Percentiles rank a stretch among this genome's conserved stretches.
These are phyloP conservation scores for Epinephelus cyanopodus DNA, from an alignment of 2,113 vertebrate genomes.

Conservation along the genomic window DNA sequence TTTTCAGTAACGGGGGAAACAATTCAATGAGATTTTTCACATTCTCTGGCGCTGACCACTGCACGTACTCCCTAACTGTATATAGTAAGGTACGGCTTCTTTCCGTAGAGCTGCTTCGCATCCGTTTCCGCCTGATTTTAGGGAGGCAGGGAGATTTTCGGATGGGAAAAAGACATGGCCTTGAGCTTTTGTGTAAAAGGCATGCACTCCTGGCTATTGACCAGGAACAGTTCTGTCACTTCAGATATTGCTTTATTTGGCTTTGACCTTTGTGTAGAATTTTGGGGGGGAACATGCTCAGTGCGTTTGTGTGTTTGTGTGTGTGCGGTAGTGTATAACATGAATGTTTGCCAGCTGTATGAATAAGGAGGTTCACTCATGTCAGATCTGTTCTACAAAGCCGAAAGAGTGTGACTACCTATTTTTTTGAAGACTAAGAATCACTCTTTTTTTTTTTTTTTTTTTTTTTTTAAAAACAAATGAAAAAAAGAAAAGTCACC, in stretches of 20 bases:
- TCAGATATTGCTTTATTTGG: conserved; percentile 49
- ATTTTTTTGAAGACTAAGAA: no score
- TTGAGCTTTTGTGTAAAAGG: conserved; percentile 77
- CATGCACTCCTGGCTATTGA: conserved; percentile 65
- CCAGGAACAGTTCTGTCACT: conserved; percentile 51
- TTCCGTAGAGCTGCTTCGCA: conserved; percentile 45
- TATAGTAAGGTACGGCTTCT: conserved; percentile 48
- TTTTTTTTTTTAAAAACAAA: no score
- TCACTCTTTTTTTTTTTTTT: no score
- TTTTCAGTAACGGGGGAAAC: not conserved
- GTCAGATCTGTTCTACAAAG: no score
- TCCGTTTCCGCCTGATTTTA: conserved; percentile 68
- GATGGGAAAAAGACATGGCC: conserved; percentile 69
- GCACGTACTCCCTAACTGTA: conserved; percentile 9
- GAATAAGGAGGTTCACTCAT: no score
- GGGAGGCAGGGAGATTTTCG: conserved; percentile 63
- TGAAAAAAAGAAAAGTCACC: no score
- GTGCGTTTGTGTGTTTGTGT: not conserved
- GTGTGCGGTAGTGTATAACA: not conserved
- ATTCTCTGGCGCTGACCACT: conserved; percentile 12
- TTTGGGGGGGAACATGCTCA: not conserved
- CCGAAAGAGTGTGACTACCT: no score
- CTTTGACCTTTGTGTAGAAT: conserved; percentile 11
- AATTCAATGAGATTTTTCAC: conserved; percentile 12
- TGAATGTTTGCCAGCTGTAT: no score